Conservation (phyloP, 2,797 vertebrate genomes). For the Molossus molossus region DNA sequence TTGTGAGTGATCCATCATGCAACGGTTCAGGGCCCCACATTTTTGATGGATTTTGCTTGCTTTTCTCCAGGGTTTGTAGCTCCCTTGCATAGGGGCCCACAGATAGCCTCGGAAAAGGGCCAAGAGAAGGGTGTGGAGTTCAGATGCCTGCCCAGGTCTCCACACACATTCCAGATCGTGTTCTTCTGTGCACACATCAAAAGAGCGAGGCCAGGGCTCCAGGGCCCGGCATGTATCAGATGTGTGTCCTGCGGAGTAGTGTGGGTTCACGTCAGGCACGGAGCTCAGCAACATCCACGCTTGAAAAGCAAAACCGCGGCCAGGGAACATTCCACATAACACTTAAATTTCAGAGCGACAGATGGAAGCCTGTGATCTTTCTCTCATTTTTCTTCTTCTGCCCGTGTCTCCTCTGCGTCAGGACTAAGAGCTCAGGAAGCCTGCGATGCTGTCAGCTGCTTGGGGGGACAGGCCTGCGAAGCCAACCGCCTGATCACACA, state of each 20-base stretch:
- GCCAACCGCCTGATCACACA: background rate
- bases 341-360: conserved; percentile 3
- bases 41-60: conserved; percentile 45
- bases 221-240: background rate
- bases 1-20: background rate
- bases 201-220: background rate
- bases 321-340: background rate
- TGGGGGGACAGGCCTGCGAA: background rate
- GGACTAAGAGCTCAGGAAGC: background rate
- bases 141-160: background rate
- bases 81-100: background rate
- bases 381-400: background rate
- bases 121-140: background rate
- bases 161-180: background rate
- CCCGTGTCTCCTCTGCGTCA: background rate
- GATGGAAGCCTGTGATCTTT: background rate
- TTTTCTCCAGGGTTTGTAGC: background rate
- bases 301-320: conserved; percentile 17
- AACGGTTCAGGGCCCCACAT: background rate
- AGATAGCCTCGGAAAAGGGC: background rate
- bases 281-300: background rate
- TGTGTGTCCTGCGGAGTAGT: background rate
- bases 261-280: background rate
- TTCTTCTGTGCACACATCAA: background rate
- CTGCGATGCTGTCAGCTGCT: background rate